A percentile compares a stretch with the other conserved stretches of the same genome.
Evolutionary conservation across 2,797 vertebrate species (phyloP).

Genomic region (Halcyon smyrnensis): DNA sequence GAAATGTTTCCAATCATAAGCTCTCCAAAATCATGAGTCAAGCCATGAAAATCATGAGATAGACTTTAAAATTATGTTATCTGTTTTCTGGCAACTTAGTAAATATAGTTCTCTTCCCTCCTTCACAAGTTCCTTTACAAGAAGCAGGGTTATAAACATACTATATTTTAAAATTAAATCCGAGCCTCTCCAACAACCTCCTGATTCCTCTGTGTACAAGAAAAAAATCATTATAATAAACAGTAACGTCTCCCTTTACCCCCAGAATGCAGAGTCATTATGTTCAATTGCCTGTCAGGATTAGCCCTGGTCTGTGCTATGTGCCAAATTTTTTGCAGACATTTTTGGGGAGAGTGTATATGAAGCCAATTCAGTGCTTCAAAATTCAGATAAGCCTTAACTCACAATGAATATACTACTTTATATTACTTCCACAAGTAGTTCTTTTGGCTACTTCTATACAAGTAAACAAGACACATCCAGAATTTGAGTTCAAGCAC

Average conservation of each 20-base stretch:
- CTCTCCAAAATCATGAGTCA: constrained; percentile 27
- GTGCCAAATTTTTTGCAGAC: background rate
- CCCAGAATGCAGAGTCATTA: background rate
- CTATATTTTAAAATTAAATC: background rate
- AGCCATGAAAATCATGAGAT: background rate
- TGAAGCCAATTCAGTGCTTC: background rate
- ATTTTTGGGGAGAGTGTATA: background rate
- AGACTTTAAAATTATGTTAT: constrained; percentile 26
- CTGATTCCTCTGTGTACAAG: background rate
- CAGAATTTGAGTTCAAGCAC: background rate
- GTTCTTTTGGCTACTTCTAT: background rate
- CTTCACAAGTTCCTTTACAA: background rate
- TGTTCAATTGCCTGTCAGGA: background rate
- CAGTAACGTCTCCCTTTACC: background rate
- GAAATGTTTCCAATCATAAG: constrained; percentile 36
- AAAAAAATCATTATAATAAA: background rate
- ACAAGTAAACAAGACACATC: background rate
- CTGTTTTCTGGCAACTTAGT: background rate
- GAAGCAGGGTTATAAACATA: background rate
- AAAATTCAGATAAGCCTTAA: background rate
- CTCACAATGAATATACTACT: background rate
- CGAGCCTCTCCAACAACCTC: background rate
- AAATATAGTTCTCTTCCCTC: background rate
- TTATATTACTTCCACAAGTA: background rate
- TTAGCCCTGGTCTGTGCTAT: background rate